Percentiles rank a stretch among this genome's conserved stretches.
phyloP scores from a whole-genome alignment of 2,888 invertebrate genomes.

The Cheilosia vernalis region DNA sequence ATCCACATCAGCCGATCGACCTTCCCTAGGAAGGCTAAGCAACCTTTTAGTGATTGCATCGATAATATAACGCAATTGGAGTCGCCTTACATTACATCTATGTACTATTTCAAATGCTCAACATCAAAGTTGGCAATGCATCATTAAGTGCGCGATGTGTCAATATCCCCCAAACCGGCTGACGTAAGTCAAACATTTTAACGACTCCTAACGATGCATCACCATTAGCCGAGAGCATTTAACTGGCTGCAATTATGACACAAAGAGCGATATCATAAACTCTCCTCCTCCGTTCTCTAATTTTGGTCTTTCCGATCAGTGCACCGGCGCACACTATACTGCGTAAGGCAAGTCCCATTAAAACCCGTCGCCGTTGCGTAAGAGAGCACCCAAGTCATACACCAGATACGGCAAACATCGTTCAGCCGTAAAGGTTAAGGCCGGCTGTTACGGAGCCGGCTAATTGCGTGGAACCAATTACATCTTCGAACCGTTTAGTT shows the following conservation, averaged over 20 bases:
- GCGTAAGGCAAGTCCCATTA: slow-evolving; percentile 27
- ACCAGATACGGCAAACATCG: not conserved
- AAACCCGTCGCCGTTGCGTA: slow-evolving; percentile 11
- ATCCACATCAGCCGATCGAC: too few species aligned
- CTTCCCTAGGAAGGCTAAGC: too few species aligned
- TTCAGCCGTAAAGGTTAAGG: slow-evolving; percentile 46
- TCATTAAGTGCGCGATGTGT: slow-evolving; percentile 10
- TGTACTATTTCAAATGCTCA: not conserved
- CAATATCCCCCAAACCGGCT: not conserved
- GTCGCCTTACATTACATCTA: not conserved
- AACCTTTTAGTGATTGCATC: slow-evolving; percentile 1
- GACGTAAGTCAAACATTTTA: slow-evolving; percentile 3
- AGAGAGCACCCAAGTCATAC: slow-evolving; percentile 5
- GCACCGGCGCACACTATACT: not conserved
- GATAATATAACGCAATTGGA: not conserved
- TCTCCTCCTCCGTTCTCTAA: not conserved
- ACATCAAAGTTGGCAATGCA: slow-evolving; percentile 25
- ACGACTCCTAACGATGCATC: not conserved
- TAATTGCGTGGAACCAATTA: slow-evolving; percentile 45
- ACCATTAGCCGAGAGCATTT: slow-evolving; percentile 18
- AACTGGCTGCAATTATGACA: too few species aligned
- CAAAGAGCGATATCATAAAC: not conserved
- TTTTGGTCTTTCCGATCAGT: slow-evolving; percentile 26
- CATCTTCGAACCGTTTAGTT: not conserved
- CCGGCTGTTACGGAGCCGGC: slow-evolving; percentile 8